These are phyloP conservation scores for Chiridota heheva DNA, from an alignment of 35 echinoderm and acorn worm species.

Conservation along the genomic window DNA sequence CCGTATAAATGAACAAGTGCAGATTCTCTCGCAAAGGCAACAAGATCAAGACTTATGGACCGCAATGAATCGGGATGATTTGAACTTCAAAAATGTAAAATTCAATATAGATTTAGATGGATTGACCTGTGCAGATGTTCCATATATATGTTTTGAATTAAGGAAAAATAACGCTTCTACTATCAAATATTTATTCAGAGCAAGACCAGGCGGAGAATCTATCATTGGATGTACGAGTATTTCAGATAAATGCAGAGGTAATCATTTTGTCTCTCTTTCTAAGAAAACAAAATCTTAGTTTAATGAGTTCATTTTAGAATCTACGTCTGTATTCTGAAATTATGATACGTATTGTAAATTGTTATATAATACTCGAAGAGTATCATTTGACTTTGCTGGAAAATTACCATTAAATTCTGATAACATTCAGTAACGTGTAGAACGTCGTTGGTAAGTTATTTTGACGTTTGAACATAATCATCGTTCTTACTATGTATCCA, in stretches of 20 bases:
- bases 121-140: constrained; percentile 55
- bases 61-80: constrained; percentile 10
- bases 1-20: not conserved
- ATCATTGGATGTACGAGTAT: constrained; percentile 38
- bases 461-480: no score
- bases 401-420: no score
- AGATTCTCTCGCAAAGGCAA: constrained; percentile 11
- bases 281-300: no score
- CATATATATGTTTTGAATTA: constrained; percentile 72
- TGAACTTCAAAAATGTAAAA: constrained; percentile 1
- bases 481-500: no score
- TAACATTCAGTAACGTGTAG: no score
- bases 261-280: no score
- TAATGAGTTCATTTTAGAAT: no score
- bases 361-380: no score
- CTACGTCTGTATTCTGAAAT: no score
- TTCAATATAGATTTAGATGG: constrained; percentile 41
- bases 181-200: constrained; percentile 46
- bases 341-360: no score
- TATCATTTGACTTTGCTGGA: no score
- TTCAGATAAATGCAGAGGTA: constrained; percentile 62
- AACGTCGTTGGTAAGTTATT: no score
- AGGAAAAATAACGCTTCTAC: constrained; percentile 42
- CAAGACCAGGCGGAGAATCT: constrained; percentile 34
- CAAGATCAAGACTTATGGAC: constrained; percentile 1